These are phyloP conservation scores for Euwallacea similis DNA, from an alignment of 1,140 invertebrate species.

Conservation along the genomic window DNA sequence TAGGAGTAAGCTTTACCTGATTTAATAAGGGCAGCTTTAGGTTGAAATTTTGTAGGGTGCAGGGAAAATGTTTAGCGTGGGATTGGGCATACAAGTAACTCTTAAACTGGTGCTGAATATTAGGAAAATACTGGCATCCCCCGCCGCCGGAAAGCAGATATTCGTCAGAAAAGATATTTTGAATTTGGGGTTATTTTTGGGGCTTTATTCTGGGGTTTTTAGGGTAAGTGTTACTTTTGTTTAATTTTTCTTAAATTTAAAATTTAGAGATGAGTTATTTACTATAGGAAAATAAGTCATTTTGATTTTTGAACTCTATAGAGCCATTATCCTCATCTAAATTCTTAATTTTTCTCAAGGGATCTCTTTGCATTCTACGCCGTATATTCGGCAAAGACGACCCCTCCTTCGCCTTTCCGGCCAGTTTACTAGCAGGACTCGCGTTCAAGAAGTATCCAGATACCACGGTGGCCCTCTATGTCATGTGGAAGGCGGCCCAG, in stretches of 20 bases:
- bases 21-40: neutral
- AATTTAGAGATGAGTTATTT: too few species aligned
- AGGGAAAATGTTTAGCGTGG: slow-evolving; percentile 61
- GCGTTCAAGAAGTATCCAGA: slow-evolving; percentile 67
- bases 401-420: slow-evolving; percentile 62
- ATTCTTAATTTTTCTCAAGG: slow-evolving; percentile 53
- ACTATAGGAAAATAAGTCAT: too few species aligned
- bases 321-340: neutral
- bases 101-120: slow-evolving; percentile 61
- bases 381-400: slow-evolving; percentile 61
- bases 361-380: slow-evolving; percentile 63
- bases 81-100: slow-evolving; percentile 62
- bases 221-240: slow-evolving; percentile 57
- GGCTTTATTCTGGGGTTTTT: slow-evolving; percentile 65
- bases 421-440: slow-evolving; percentile 65
- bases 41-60: slow-evolving; percentile 55
- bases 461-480: slow-evolving; percentile 69
- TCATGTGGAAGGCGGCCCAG: slow-evolving; percentile 74
- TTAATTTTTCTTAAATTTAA: too few species aligned
- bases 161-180: slow-evolving; percentile 61
- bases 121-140: slow-evolving; percentile 56
- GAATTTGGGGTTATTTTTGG: slow-evolving; percentile 65
- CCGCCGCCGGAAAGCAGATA: slow-evolving; percentile 56
- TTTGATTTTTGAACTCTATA: too few species aligned
- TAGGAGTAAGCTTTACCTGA: slow-evolving; percentile 55